These are phyloP conservation scores for Pontoporia blainvillei DNA, from an alignment of 2,113 vertebrate genomes.

Conservation along the genomic window DNA sequence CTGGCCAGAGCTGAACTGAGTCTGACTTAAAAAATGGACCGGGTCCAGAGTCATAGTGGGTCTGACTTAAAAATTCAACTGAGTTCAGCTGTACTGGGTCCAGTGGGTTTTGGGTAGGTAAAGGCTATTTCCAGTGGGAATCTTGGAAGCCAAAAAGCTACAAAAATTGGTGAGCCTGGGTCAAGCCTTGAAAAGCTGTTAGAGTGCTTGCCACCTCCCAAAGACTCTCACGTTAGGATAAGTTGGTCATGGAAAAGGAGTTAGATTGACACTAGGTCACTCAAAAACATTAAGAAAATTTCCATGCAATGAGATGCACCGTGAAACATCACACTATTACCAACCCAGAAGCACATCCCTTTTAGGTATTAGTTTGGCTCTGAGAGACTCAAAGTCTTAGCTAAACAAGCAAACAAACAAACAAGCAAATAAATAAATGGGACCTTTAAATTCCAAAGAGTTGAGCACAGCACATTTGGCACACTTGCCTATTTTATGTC, in stretches of 20 bases:
- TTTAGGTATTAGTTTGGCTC: not conserved
- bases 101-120: too few relatives aligned
- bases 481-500: not conserved
- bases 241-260: not conserved
- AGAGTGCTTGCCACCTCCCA: not conserved
- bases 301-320: not conserved
- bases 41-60: too few relatives aligned
- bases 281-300: not conserved
- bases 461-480: not conserved
- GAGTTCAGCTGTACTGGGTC: too few relatives aligned
- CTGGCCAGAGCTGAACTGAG: too few relatives aligned
- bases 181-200: not conserved
- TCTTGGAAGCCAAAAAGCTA: not conserved
- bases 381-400: not conserved
- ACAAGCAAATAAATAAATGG: not conserved
- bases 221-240: not conserved
- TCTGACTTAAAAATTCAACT: too few relatives aligned
- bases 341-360: not conserved
- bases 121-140: not conserved
- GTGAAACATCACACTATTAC: not conserved
- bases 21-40: too few relatives aligned
- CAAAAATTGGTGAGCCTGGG: not conserved
- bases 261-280: not conserved
- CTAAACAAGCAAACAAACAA: not conserved
- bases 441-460: not conserved